Evolutionary conservation across 2,113 vertebrate species (phyloP), one percentile per base, ranked within the genome.

Genomic region (Rhagologus leucostigma): DNA sequence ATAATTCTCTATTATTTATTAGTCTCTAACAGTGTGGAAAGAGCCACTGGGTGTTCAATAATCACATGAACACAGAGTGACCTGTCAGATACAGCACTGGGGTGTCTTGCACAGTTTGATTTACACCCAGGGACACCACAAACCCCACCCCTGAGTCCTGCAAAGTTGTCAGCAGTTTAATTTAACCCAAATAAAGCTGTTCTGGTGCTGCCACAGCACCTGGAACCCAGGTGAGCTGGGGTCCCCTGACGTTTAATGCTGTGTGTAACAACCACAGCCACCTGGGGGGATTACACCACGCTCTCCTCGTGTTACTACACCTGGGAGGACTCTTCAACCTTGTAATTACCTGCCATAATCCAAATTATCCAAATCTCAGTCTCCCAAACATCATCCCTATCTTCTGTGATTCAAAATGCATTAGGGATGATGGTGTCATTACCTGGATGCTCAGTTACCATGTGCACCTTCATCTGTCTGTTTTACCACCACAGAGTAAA

Each of bases 21-120:
- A 13, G 56, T 13, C 20, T n/a, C 65, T 53, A 39, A 21, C 3
- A 24, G 71, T 5, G 47, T 5, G 35, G 69, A 22, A 39, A 69
- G 5, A 57, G 52, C 35, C 23, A 1, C 33, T 5, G 22, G 60
- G 3, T 8, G 52, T 13, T n/a, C 30, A 23, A 8, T 4, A 27
- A 11, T 6, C 11, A 6, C 1, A 4, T 13, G 3, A 20, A 18
- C 2, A 11, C 42, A 5, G 64, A 16, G 64, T 10, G 47, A 39
- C 56, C 74, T 16, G 8, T 9, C 64, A 53, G 52, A 3, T 0
- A 3, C 32, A 41, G 55, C 68, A 3, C 42, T 4, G 7, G 7
- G 9, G 1, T 0, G 1, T 13, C 16, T 27, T 21, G 17, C 3
- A 23, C 24, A 2, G 6, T 2, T 21, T 9, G 32, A 47, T 64